Conservation (phyloP, 2,113 vertebrate genomes). For the Pterocles burchelli region DNA sequence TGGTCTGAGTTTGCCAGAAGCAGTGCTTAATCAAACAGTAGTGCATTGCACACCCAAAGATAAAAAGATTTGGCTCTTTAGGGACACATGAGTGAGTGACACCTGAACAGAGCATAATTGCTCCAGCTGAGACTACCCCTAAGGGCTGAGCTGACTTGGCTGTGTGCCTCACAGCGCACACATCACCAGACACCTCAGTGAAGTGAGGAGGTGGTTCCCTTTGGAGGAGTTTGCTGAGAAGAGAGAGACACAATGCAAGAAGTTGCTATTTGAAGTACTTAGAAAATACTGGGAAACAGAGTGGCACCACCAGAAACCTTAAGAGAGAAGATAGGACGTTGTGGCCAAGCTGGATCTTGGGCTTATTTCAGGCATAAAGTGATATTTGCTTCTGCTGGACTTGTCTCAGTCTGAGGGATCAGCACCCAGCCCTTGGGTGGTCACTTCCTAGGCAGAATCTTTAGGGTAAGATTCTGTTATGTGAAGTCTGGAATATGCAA, state of each 20-base stretch:
- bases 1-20: not conserved
- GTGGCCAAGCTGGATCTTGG: not conserved
- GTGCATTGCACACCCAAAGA: not conserved
- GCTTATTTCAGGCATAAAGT: not conserved
- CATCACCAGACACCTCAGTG: not conserved
- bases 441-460: not conserved
- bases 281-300: not conserved
- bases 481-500: not conserved
- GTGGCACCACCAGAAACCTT: not conserved
- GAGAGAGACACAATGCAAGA: not conserved
- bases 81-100: not conserved
- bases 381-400: not conserved
- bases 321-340: not conserved
- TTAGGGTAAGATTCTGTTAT: not conserved
- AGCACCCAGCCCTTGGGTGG: not conserved
- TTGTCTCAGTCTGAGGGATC: not conserved
- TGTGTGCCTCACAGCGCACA: not conserved
- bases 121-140: not conserved
- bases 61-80: not conserved
- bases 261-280: not conserved
- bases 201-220: not conserved
- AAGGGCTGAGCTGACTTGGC: not conserved
- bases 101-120: not conserved
- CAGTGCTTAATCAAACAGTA: not conserved
- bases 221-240: not conserved